These are phyloP conservation scores for Macaca nemestrina DNA, from an alignment of 2,113 vertebrate genomes.

Conservation along the genomic window DNA sequence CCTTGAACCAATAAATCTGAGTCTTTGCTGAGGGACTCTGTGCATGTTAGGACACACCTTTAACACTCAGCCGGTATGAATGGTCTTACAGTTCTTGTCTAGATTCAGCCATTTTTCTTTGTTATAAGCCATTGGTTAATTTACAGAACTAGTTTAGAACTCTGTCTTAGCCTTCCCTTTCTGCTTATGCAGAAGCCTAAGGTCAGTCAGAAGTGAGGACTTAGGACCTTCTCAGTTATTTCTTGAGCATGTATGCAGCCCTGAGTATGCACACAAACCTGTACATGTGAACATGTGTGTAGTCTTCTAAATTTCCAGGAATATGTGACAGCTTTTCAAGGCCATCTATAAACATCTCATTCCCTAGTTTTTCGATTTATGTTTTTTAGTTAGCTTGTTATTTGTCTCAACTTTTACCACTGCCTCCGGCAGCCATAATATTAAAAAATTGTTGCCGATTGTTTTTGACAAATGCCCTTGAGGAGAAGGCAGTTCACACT, in stretches of 20 bases:
- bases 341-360: neutral
- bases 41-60: neutral
- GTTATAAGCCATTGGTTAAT: neutral
- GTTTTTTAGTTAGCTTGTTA: neutral
- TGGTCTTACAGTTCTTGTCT: neutral
- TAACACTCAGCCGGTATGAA: neutral
- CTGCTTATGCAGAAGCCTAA: neutral
- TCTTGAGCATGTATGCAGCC: neutral
- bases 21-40: neutral
- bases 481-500: slow-evolving; percentile 34
- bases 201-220: neutral
- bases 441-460: slow-evolving; percentile 50
- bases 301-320: slow-evolving; percentile 7
- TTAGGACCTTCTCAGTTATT: neutral
- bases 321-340: slow-evolving; percentile 18
- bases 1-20: neutral
- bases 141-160: neutral
- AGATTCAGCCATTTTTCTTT: neutral
- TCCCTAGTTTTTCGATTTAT: neutral
- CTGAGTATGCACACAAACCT: neutral
- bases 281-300: neutral
- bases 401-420: neutral
- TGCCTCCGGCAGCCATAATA: neutral
- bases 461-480: slow-evolving; percentile 50
- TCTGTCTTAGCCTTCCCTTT: neutral